Evolutionary conservation across 2,113 vertebrate genomes (phyloP), one percentile per base, ranked within the genome.

Genomic region (Oryzias curvinotus): DNA sequence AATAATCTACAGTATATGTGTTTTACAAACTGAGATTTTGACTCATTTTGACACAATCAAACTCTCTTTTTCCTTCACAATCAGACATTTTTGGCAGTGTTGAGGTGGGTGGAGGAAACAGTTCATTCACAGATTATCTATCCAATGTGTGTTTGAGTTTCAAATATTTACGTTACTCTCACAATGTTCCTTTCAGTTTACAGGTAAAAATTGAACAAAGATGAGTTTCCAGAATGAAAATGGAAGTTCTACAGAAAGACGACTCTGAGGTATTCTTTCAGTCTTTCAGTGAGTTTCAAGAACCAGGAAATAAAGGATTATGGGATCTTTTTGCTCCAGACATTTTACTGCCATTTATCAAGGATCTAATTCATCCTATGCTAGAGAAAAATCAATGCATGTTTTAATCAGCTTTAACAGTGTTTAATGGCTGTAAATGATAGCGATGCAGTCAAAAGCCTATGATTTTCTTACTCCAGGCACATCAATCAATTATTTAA

Each of bases 361-460:
- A 43, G 21, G 50, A 8, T 62, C 17, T 64, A 64, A 73, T 80
- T 66, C 49, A 71, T 71, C n/a, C 13, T 26, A 57, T 51, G 41
- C 41, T 1, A 42, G 7, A 55, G 23, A 58, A 68, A 83, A 73
- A 75, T 75, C 70, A 65, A 80, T 72, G 46, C 8, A 30, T 64
- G 58, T 36, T 47, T 71, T 76, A 3, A 78, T 63, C 73, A 53
- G 52, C 56, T 62, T 69, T 65, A 71, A 25, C 46, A 52, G 66
- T 26, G 49, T 80, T 73, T 62, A 70, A 53, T 5, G 5, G 25
- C 43, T 52, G 15, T 62, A 65, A 81, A 67, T 69, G 36, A 75
- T 8, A 28, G 16, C 7, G 5, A 48, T 59, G 28, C 36, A 45
- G 13, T 13, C n/a, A n/a, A 19, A 49, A 30, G 14, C 8, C 25